Conservation (phyloP, 30 jellyfish, hydroid and myxozoan species). For the Pelagia noctiluca region DNA sequence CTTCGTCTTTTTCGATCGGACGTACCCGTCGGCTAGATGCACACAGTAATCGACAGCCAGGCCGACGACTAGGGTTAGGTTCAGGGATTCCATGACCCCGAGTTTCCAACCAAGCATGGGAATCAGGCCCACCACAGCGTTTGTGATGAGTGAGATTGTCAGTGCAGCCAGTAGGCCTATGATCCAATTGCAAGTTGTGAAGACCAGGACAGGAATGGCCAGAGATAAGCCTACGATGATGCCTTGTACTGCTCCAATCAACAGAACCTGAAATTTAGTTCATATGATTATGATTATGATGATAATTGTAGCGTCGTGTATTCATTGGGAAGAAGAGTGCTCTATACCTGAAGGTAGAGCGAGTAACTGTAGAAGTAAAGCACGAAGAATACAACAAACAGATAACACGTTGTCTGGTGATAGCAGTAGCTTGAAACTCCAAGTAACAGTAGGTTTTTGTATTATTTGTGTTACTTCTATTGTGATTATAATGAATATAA, state of each 20-base stretch:
- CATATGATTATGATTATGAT: too few relatives aligned
- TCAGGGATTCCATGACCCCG: slow-evolving; percentile 96
- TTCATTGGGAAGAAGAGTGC: too few relatives aligned
- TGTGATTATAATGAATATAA: too few relatives aligned
- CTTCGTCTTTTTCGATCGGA: slow-evolving; percentile 70
- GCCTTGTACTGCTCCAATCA: slow-evolving; percentile 96
- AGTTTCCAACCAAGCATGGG: slow-evolving; percentile 98
- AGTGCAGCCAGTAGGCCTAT: slow-evolving; percentile 92
- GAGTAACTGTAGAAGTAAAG: background rate
- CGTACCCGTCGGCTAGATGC: slow-evolving; percentile 97
- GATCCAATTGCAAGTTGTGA: slow-evolving; percentile 96
- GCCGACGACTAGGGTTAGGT: slow-evolving; percentile 96
- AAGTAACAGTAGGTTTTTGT: too few relatives aligned
- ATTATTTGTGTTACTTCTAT: too few relatives aligned
- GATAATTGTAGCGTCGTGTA: too few relatives aligned
- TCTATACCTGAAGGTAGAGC: background rate
- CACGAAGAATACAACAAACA: background rate
- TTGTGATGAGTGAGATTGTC: slow-evolving; percentile 86
- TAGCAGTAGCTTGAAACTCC: too few relatives aligned
- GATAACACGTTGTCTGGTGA: too few relatives aligned
- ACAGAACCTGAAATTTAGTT: slow-evolving; percentile 79
- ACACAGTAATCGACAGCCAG: slow-evolving; percentile 96
- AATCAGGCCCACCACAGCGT: slow-evolving; percentile 92
- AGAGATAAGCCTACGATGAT: slow-evolving; percentile 80
- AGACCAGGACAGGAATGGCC: slow-evolving; percentile 92